A percentile compares a stretch with the other conserved stretches of the same genome.
Evolutionary conservation across 2,113 vertebrate species (phyloP).

Genomic region (Malurus elegans): DNA sequence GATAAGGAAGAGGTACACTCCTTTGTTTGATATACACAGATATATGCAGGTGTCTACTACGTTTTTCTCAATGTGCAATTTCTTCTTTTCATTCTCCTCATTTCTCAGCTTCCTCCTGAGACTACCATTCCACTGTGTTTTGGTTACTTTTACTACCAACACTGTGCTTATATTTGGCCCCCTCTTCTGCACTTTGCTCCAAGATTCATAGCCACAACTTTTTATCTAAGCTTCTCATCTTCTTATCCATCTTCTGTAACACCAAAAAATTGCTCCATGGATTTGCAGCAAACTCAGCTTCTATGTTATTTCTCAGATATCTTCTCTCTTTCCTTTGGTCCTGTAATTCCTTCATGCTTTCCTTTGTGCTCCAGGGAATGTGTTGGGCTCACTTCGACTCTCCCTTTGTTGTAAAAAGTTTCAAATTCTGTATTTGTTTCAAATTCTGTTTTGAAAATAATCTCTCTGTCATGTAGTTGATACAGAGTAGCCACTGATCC

Average conservation of each 20-base stretch:
- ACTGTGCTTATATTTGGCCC: neutral
- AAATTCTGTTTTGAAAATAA: neutral
- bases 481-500: neutral
- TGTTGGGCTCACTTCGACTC: rapidly evolving
- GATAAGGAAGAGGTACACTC: neutral
- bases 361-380: rapidly evolving
- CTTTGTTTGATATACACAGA: neutral
- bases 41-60: neutral
- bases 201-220: neutral
- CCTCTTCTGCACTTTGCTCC: neutral
- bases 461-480: neutral
- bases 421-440: neutral
- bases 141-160: neutral
- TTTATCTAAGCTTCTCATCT: neutral
- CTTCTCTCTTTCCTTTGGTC: neutral
- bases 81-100: neutral
- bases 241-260: neutral
- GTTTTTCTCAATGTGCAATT: neutral
- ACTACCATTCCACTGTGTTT: neutral
- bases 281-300: neutral
- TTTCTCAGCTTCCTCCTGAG: neutral
- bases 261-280: neutral
- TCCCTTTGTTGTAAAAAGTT: neutral
- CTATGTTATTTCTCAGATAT: neutral
- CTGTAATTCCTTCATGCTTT: neutral